phyloP scores from a whole-genome alignment of 2,113 vertebrate species.

The Montifringilla adamsi region DNA sequence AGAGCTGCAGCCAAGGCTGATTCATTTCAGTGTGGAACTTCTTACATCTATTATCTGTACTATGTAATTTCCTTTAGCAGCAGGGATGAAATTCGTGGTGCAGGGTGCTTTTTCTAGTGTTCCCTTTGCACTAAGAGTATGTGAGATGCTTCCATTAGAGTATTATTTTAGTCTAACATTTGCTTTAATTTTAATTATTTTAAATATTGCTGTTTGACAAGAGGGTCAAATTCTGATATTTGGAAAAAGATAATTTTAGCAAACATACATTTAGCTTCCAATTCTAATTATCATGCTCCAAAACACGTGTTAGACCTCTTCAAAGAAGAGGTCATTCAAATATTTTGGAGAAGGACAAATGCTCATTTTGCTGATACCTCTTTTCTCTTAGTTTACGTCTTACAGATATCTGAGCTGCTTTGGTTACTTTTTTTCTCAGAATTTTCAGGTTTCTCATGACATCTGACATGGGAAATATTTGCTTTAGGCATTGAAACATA shows the following conservation, averaged over 20 bases:
- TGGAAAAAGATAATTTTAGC: neutral
- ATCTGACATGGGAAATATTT: neutral
- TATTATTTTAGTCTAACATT: neutral
- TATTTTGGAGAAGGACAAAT: neutral
- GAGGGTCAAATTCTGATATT: neutral
- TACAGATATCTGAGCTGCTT: neutral
- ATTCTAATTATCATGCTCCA: neutral
- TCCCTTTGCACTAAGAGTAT: neutral
- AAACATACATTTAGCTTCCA: neutral
- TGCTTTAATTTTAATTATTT: neutral
- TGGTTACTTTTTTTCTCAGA: neutral
- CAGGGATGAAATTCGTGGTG: neutral
- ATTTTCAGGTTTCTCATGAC: neutral
- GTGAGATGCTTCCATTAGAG: neutral
- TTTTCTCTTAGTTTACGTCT: neutral
- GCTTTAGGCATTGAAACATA: neutral
- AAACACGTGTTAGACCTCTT: neutral
- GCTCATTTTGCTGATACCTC: neutral
- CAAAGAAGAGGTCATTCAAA: neutral
- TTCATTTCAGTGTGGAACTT: neutral
- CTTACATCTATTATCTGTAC: neutral
- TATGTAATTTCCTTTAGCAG: constrained; percentile 14
- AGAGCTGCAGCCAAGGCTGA: neutral
- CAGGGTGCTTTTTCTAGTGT: neutral
- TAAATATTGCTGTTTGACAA: neutral